Evolutionary conservation across 2,888 invertebrate genomes (phyloP), one percentile per base, ranked within the genome.

Genomic region (Pomacea canaliculata): DNA sequence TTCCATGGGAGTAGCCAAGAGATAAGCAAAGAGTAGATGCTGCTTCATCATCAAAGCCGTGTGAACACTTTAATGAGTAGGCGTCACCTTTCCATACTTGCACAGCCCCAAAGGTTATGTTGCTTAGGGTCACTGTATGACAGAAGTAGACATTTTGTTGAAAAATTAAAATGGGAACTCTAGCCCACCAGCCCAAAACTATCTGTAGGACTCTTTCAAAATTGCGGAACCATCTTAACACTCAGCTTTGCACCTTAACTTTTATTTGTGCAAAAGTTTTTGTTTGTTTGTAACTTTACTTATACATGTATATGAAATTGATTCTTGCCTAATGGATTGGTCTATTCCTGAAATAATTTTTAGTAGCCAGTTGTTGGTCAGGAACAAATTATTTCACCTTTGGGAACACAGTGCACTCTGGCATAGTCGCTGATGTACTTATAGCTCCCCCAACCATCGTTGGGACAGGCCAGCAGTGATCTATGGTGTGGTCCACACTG

Each of bases 401-500:
- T 81, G 27, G 83, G 79, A 56, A 80, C 85, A 67, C 87, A 88
- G 48, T 73, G 78, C 7, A 86, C 86, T 0, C 83, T 82, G 23
- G 86, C 85, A 23, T 23, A 23, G 23, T 23, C 87, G 81, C n/a
- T 77, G 71, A 9, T 81, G 80, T 23, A 23, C 23, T 23, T 23
- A 12, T 68, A 78, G 18, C 80, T 77, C 10, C 70, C 66, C 86
- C 85, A 86, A 51, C 86, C 86, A 51, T 75, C 76, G 74, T 80
- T 84, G 4, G 85, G 80, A 76, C 87, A 87, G 18, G 81, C 76
- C 27, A 86, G 71, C 18, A 87, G 67, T 7, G 71, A 77, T 0
- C 70, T 65, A 65, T 86, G 85, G n/a, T 76, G 76, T 7, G 73
- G 81, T 48, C 83, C 81, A 76, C 87, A 87, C 4, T 80, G 79